Evolutionary conservation across 92 coral and sea anemone genomes (phyloP).

Genomic region (Zoanthus sansibaricus): DNA sequence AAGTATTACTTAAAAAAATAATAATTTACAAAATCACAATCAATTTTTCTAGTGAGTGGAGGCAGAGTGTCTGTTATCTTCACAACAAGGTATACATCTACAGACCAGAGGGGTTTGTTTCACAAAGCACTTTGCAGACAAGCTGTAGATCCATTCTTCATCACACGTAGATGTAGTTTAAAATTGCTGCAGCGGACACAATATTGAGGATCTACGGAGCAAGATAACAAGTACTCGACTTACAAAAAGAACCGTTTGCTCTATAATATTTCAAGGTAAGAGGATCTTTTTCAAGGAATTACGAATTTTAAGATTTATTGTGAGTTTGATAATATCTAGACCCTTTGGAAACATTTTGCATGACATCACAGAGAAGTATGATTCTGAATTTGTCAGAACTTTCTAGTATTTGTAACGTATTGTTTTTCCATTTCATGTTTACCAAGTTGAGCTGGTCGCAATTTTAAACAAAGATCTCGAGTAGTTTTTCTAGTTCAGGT

Average conservation of each 20-base stretch:
- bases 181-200: neutral
- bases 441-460: too few relatives aligned
- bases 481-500: too few relatives aligned
- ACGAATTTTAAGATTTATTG: too few relatives aligned
- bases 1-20: neutral
- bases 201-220: slow-evolving; percentile 9
- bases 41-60: neutral
- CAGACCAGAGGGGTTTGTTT: neutral
- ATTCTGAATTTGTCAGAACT: too few relatives aligned
- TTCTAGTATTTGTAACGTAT: too few relatives aligned
- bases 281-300: neutral
- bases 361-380: too few relatives aligned
- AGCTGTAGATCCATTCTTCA: neutral
- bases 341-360: too few relatives aligned
- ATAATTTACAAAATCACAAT: neutral
- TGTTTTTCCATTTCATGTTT: too few relatives aligned
- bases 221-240: neutral
- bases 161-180: slow-evolving; percentile 12
- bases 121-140: neutral
- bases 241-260: neutral
- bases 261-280: neutral
- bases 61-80: neutral
- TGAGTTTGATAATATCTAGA: too few relatives aligned
- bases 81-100: neutral
- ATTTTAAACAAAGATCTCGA: too few relatives aligned